Conservation (phyloP, 2,888 invertebrate species). For the Bombylius major region DNA sequence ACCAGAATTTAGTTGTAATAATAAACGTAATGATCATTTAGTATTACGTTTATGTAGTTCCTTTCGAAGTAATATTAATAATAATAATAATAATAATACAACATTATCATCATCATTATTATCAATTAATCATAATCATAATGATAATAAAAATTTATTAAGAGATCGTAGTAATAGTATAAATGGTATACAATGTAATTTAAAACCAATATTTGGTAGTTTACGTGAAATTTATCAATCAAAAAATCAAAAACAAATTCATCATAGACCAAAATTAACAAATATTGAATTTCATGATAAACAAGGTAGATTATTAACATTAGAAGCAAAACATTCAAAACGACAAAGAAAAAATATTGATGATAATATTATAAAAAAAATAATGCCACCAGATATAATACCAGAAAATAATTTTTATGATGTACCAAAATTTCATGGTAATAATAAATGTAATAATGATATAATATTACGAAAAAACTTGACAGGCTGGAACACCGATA, state of each 20-base stretch:
- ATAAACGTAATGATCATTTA: conserved; percentile 39
- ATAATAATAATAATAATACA: conserved; percentile 4
- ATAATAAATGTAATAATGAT: conserved; percentile 31
- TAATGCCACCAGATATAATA: conserved; percentile 53
- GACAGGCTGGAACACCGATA: conserved; percentile 48
- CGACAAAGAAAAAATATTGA: conserved; percentile 43
- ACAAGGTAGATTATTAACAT: conserved; percentile 52
- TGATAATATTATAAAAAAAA: conserved; percentile 25
- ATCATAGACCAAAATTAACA: conserved; percentile 30
- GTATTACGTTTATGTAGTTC: conserved; percentile 56
- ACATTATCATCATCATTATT: no score
- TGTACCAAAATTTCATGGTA: conserved; percentile 7
- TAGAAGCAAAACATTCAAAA: conserved; percentile 60
- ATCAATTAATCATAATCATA: no score
- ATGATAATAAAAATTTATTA: neutral
- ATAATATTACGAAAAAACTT: conserved; percentile 44
- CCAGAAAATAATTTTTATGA: conserved; percentile 29
- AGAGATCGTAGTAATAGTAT: conserved; percentile 2
- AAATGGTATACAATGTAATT: conserved; percentile 14
- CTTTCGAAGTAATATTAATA: conserved; percentile 44
- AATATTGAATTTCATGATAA: conserved; percentile 29
- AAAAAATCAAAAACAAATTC: conserved; percentile 39
- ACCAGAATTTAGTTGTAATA: conserved; percentile 23
- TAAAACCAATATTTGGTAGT: conserved; percentile 44
- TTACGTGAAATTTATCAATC: conserved; percentile 63